phyloP scores from a whole-genome alignment of 2,888 invertebrate genomes.

The Agapostemon virescens region DNA sequence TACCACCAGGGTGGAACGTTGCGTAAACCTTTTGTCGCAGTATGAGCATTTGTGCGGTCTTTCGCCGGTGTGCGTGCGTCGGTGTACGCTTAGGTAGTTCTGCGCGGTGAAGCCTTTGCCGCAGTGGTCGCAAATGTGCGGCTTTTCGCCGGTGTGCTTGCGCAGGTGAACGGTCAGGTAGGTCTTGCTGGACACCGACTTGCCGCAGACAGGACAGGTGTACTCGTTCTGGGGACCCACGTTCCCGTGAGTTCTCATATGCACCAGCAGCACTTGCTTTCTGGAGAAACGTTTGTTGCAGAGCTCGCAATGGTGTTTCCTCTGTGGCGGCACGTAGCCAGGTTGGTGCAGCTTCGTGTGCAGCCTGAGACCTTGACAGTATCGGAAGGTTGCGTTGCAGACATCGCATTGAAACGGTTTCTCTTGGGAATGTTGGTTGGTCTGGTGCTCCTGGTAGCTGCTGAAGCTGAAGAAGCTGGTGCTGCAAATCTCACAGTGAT shows the following conservation, averaged over 20 bases:
- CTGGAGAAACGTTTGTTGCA: conserved; percentile 79
- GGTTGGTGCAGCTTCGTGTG: conserved; percentile 79
- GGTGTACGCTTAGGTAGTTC: conserved; percentile 78
- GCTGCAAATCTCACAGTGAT: conserved; percentile 76
- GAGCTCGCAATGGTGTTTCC: conserved; percentile 78
- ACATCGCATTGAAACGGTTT: conserved; percentile 78
- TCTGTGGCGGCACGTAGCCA: conserved; percentile 78
- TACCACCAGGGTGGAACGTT: conserved; percentile 78
- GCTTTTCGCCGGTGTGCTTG: conserved; percentile 85
- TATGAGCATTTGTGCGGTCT: conserved; percentile 78
- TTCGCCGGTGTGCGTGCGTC: conserved; percentile 78
- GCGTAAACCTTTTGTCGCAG: conserved; percentile 78
- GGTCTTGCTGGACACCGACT: conserved; percentile 83
- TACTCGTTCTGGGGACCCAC: conserved; percentile 81
- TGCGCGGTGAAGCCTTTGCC: conserved; percentile 79
- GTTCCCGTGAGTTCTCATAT: conserved; percentile 78
- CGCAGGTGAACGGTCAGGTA: conserved; percentile 84
- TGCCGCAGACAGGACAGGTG: conserved; percentile 84
- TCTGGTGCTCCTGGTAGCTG: conserved; percentile 75
- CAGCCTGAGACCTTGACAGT: conserved; percentile 76
- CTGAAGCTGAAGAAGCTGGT: conserved; percentile 73
- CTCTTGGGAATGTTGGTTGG: conserved; percentile 71
- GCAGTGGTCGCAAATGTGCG: conserved; percentile 82
- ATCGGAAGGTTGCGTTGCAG: conserved; percentile 78
- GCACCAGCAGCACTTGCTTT: conserved; percentile 78